A percentile compares a stretch with the other conserved stretches of the same genome.
Evolutionary conservation across 2,113 vertebrate genomes (phyloP).

Genomic region (Eulemur rufifrons): DNA sequence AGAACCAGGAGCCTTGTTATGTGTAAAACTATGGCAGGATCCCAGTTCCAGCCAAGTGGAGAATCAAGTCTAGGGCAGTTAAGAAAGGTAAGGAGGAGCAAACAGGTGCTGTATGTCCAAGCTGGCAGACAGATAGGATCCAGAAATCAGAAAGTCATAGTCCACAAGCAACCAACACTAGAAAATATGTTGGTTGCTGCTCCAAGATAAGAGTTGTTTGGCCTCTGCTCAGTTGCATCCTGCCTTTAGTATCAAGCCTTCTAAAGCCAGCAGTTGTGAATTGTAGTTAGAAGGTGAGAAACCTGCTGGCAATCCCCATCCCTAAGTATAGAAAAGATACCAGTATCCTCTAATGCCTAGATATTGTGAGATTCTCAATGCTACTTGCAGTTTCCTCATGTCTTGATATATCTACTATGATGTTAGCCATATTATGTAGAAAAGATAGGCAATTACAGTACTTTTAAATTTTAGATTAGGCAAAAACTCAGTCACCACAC

Average conservation of each 20-base stretch:
- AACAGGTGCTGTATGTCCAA: neutral
- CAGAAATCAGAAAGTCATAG: neutral
- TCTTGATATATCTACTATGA: neutral
- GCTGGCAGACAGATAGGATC: neutral
- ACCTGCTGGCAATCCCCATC: neutral
- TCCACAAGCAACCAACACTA: neutral
- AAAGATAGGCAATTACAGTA: neutral
- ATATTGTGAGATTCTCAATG: neutral
- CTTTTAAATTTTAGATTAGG: neutral
- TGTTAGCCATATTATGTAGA: neutral
- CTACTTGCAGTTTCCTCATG: neutral
- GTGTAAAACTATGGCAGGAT: neutral
- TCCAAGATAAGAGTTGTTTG: neutral
- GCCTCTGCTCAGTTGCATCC: neutral
- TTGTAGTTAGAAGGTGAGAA: neutral
- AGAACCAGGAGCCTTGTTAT: neutral
- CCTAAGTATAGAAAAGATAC: neutral
- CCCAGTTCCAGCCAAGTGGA: neutral
- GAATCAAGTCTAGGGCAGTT: neutral
- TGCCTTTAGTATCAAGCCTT: neutral
- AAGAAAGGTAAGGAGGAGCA: neutral
- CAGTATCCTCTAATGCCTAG: neutral
- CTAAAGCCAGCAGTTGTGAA: neutral
- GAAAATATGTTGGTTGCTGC: neutral
- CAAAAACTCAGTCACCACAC: neutral